Conservation (phyloP, 2,888 invertebrate species). For the Drosophila percnosoma region DNA sequence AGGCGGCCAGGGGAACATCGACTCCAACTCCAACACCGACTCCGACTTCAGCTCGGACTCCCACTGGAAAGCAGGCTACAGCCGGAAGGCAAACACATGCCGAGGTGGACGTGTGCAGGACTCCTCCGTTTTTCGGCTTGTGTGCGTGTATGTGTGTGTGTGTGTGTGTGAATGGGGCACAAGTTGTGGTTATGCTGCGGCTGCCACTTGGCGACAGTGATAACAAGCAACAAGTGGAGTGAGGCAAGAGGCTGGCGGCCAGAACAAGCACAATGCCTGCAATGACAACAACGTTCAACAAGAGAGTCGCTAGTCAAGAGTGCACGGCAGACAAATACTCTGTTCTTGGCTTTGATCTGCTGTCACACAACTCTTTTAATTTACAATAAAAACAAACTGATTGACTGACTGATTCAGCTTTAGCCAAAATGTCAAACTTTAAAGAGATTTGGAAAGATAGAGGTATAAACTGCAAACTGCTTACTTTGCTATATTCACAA, state of each 20-base stretch:
- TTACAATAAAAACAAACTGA: not conserved
- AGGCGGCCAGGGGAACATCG: constrained; percentile 8
- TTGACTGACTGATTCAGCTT: not conserved
- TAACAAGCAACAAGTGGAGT: constrained; percentile 70
- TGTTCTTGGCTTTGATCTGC: not conserved
- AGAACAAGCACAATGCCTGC: constrained; percentile 26
- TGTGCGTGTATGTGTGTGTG: not conserved
- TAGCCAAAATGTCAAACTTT: not conserved
- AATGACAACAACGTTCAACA: not conserved
- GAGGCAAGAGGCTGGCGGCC: constrained; percentile 49
- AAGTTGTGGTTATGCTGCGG: constrained; percentile 43
- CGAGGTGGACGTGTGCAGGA: constrained; percentile 5
- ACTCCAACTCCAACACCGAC: not conserved
- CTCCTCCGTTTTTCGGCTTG: constrained; percentile 9
- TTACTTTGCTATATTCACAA: too few species aligned
- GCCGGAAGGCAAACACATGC: constrained; percentile 74
- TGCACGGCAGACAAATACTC: not conserved
- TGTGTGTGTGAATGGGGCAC: constrained; percentile 1
- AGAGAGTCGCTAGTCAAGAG: not conserved
- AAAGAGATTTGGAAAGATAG: not conserved
- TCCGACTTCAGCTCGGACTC: not conserved
- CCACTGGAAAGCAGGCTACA: constrained; percentile 22
- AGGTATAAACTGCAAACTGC: too few species aligned
- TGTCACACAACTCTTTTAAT: not conserved
- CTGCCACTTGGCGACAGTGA: constrained; percentile 57